Evolutionary conservation across 2,113 vertebrate genomes (phyloP), one percentile per base, ranked within the genome.

Genomic region (Cnemophilus loriae): DNA sequence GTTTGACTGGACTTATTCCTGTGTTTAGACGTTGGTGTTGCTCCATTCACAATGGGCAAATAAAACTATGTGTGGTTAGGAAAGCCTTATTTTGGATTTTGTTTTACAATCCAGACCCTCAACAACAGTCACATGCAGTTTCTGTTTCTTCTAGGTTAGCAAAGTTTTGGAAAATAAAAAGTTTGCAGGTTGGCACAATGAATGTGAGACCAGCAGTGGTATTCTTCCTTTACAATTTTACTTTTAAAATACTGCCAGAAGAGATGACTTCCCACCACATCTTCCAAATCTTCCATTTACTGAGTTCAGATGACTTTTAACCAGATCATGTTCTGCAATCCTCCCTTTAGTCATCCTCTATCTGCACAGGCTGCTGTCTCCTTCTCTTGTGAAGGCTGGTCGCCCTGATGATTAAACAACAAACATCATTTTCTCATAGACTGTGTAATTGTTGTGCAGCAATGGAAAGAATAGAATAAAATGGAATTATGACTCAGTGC

Each of bases 391-490:
- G 94, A 93, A 91, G 87, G 20, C 74, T 74, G 73, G n/a, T 60
- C 73, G 37, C 55, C 46, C 41, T 18, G 59, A 96, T 95, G 88
- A 92, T 97, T 95, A 97, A 97, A 96, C 73, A 96, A 95, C 60
- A 96, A 91, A 87, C 85, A 91, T 47, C 6, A 73, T 96, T 96
- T 96, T 93, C 77, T 94, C 61, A 70, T 53, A 87, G 74, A 79
- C 79, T 84, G 42, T 97, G 55, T 96, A 95, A 97, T 97, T 95
- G 96, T 87, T 97, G 89, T 93, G 68, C 93, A 96, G 95, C 65
- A 96, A 93, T 95, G 90, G 94, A 68, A 87, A 97, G 69, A 97
- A 96, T 92, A 93, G 92, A 97, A 95, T 96, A 95, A 94, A 96
- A 78, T 92, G 86, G 93, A 96, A 70, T 79, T 96, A 71, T 98